Percentiles rank a stretch among this genome's conserved stretches.
phyloP scores from a whole-genome alignment of 1,140 invertebrate species.

The Zophobas morio region DNA sequence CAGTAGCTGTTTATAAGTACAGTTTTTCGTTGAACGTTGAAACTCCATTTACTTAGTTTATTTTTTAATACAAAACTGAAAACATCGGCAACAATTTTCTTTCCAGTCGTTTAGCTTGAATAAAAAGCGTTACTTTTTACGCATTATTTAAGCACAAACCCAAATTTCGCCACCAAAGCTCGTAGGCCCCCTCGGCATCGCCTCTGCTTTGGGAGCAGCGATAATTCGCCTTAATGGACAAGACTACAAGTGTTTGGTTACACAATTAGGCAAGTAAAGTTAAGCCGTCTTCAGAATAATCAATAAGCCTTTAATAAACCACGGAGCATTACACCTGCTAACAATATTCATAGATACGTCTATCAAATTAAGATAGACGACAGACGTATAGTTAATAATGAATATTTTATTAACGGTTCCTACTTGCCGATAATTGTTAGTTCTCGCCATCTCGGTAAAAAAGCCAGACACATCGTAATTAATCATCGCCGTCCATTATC shows the following conservation, averaged over 20 bases:
- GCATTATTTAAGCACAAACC: no score
- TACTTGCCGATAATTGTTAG: constrained; percentile 29
- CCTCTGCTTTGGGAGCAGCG: not conserved
- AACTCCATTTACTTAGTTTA: no score
- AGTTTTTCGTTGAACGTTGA: no score
- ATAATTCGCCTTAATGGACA: constrained; percentile 18
- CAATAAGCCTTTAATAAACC: constrained; percentile 17
- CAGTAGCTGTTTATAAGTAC: no score
- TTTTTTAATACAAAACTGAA: no score
- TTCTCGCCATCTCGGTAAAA: not conserved
- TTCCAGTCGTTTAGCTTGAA: no score
- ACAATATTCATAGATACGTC: constrained; percentile 39
- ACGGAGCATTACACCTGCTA: constrained; percentile 23
- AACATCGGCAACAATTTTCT: no score
- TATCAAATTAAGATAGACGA: constrained; percentile 38
- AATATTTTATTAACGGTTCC: constrained; percentile 42
- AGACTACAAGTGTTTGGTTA: constrained; percentile 18
- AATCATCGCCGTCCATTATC: constrained; percentile 16
- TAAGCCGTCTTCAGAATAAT: constrained; percentile 30
- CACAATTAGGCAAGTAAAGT: constrained; percentile 31
- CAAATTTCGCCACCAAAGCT: no score
- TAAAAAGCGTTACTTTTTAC: no score
- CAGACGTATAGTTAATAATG: constrained; percentile 37
- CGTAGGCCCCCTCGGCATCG: not conserved
- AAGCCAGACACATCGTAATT: constrained; percentile 13